These are phyloP conservation scores for Muscicapa striata DNA, from an alignment of 2,797 vertebrate species.

Conservation along the genomic window DNA sequence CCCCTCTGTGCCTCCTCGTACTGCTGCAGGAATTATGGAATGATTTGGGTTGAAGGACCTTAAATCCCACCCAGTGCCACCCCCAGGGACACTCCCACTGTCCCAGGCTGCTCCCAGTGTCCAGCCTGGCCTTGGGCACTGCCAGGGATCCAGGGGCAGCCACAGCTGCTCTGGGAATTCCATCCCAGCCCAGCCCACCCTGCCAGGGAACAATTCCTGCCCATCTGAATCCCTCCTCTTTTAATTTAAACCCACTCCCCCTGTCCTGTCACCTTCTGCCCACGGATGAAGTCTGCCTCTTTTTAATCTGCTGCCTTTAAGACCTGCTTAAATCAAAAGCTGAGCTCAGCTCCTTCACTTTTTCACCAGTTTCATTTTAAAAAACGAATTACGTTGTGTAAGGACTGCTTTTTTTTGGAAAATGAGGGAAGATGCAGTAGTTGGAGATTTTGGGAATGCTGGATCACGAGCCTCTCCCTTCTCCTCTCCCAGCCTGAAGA, in stretches of 20 bases:
- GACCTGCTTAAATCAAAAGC: neutral
- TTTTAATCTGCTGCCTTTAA: neutral
- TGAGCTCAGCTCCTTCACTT: neutral
- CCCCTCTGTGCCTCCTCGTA: neutral
- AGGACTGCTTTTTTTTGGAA: neutral
- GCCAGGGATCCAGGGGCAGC: neutral
- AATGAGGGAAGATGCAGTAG: accelerated
- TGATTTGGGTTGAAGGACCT: neutral
- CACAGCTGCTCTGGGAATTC: neutral
- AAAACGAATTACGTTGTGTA: accelerated
- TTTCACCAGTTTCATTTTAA: neutral
- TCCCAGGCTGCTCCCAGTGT: neutral
- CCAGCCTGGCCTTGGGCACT: neutral
- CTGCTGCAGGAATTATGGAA: neutral
- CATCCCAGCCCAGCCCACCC: neutral
- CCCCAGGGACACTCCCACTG: neutral
- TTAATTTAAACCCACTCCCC: too few species aligned
- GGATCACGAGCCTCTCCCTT: neutral
- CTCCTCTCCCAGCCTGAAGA: neutral
- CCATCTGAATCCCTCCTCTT: neutral
- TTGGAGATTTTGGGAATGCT: neutral
- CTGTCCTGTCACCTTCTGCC: neutral
- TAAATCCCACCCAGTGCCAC: neutral
- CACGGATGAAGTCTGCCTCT: neutral
- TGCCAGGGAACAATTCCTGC: neutral